Percentiles rank a stretch among this genome's conserved stretches.
These are phyloP conservation scores for Brevimyrus niger DNA, from an alignment of 2,113 vertebrate species.

Conservation along the genomic window DNA sequence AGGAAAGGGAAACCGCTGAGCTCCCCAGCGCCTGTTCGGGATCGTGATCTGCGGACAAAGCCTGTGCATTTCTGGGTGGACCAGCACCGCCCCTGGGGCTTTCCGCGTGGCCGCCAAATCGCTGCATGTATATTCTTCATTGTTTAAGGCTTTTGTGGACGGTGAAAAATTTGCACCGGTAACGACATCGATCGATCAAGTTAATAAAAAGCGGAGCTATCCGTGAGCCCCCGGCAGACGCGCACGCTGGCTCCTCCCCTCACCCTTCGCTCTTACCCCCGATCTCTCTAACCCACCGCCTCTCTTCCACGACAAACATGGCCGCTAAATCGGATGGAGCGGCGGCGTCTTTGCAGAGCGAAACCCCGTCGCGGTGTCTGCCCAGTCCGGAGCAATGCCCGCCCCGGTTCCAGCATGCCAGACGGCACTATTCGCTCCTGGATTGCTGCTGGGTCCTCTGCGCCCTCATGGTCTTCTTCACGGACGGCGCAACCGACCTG, in stretches of 20 bases:
- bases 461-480: constrained; percentile 88
- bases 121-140: background rate
- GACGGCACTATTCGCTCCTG: constrained; percentile 64
- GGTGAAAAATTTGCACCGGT: background rate
- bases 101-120: background rate
- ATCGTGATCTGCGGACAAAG: background rate
- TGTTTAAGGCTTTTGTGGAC: background rate
- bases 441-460: constrained; percentile 85
- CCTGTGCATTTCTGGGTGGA: background rate
- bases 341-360: constrained; percentile 60
- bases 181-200: background rate
- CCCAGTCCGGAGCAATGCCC: constrained; percentile 50
- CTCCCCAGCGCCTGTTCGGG: background rate
- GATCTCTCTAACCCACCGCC: constrained; percentile 46
- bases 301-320: constrained; percentile 81
- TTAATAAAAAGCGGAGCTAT: background rate
- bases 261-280: constrained; percentile 2
- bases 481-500: constrained; percentile 94
- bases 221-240: constrained; percentile 31
- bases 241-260: constrained; percentile 37
- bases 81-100: background rate
- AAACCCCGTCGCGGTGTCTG: constrained; percentile 44
- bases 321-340: constrained; percentile 93
- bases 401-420: constrained; percentile 36
- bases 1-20: background rate